These are phyloP conservation scores for Pseudonaja textilis DNA, from an alignment of 2,113 vertebrate species.

Conservation along the genomic window DNA sequence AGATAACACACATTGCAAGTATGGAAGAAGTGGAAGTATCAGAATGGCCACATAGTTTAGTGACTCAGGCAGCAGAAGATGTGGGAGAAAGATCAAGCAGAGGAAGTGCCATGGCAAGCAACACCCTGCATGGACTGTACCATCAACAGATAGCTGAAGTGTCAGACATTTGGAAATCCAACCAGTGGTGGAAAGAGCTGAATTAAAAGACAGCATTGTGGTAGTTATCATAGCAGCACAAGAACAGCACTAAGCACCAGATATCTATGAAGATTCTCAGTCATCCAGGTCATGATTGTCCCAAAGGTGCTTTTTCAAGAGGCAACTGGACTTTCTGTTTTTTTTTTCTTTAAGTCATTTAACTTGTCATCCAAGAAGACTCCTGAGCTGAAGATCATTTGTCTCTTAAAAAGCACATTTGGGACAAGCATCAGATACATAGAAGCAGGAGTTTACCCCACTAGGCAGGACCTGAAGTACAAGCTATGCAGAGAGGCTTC, in stretches of 20 bases:
- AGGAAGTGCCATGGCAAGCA: neutral
- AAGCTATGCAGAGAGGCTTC: neutral
- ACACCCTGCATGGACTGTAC: neutral
- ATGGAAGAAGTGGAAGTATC: neutral
- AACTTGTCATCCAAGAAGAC: too few relatives aligned
- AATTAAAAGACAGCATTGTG: neutral
- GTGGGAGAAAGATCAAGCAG: neutral
- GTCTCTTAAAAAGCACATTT: too few relatives aligned
- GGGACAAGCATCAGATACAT: neutral
- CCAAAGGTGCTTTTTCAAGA: too few relatives aligned
- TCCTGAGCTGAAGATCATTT: too few relatives aligned
- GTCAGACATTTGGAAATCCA: neutral
- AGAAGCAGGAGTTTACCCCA: neutral
- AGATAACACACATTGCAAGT: neutral
- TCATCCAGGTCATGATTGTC: too few relatives aligned
- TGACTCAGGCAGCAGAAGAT: neutral
- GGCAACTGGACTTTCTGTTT: too few relatives aligned
- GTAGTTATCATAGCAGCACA: neutral
- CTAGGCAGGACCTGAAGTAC: neutral
- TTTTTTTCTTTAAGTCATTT: too few relatives aligned
- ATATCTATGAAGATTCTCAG: neutral
- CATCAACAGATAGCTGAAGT: neutral
- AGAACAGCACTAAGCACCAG: neutral
- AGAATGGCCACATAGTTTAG: neutral
- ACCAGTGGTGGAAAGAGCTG: neutral